These are phyloP conservation scores for Chelonia mydas DNA, from an alignment of 2,797 vertebrate species.

Conservation along the genomic window DNA sequence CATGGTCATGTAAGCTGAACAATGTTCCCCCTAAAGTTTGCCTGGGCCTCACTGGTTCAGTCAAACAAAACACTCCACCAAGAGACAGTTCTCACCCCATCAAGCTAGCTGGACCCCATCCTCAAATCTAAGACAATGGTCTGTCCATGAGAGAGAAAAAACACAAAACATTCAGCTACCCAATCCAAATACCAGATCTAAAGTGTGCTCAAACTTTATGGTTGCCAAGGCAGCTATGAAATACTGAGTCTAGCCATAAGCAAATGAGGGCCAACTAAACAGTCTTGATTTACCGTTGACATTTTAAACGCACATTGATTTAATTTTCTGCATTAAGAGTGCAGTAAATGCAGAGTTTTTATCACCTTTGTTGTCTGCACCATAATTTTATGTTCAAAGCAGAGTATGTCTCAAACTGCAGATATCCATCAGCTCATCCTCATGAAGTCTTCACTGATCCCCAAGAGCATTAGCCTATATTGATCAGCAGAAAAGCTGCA, in stretches of 20 bases:
- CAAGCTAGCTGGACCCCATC: neutral
- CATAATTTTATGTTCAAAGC: accelerated
- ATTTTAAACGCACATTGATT: neutral
- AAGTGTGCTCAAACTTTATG: neutral
- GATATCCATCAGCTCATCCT: neutral
- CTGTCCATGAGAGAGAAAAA: neutral
- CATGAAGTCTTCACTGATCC: accelerated
- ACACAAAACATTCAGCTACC: neutral
- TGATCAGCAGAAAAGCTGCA: neutral
- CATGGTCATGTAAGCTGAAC: neutral
- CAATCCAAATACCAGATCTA: neutral
- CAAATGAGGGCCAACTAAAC: neutral
- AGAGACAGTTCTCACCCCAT: neutral
- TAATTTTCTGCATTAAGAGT: neutral
- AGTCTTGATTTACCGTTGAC: neutral
- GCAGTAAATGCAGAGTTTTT: neutral
- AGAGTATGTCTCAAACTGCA: neutral
- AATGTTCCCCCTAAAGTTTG: neutral
- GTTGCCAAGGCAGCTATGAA: neutral
- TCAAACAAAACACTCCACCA: neutral
- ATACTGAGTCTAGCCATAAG: neutral
- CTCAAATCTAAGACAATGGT: neutral
- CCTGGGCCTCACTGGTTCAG: neutral
- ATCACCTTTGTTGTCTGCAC: neutral
- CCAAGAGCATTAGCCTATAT: neutral